Base-by-base conservation (phyloP, 2,797 vertebrate genomes). In the Channallabes apus region DNA sequence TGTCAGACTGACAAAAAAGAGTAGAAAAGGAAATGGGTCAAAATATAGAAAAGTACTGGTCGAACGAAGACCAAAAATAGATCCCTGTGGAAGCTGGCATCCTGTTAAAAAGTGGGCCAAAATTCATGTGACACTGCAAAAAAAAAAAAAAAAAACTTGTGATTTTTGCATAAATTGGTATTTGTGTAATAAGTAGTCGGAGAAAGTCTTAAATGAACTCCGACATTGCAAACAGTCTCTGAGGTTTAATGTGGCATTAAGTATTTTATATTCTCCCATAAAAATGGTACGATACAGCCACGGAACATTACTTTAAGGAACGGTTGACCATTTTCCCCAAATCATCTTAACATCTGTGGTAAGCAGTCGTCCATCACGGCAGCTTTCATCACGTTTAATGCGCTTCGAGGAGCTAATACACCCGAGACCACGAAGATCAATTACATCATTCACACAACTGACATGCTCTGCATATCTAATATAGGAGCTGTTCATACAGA, bases 31-130 rank as follows among this genome's bases (percentile, higher is more conserved):
- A 78, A 86, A 69, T 41, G 68, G 72, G 69, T 85, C 64, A 80
- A 71, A 76, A 86, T 73, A 83, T 84, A 81, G 90, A 86, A 82
- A 82, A 83, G 82, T 85, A 59, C 84, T 85, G 67, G 65, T 71
- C 84, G 79, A 87, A 84, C 54, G 46, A 62, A 80, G 72, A 29
- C 76, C 82, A 83, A 87, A 87, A 88, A 88, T 84, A 79, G 87
- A 62, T 41, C 32, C 12, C 11, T 51, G 83, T 27, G 64, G 80
- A 88, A 84, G 84, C 76, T 84, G 81, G 86, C 22, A 84, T 61
- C 46, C 76, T 83, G 82, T 72, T 17, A 51, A 82, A 51, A 90
- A 86, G 77, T 90, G 71, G 84, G 77, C 65, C 80, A 83, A 69
- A 78, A n/a, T 84, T 56, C 73, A 65, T 75, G 78, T 64, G 61